Base-by-base conservation (phyloP, 2,797 vertebrate genomes). In the Coendou prehensilis region DNA sequence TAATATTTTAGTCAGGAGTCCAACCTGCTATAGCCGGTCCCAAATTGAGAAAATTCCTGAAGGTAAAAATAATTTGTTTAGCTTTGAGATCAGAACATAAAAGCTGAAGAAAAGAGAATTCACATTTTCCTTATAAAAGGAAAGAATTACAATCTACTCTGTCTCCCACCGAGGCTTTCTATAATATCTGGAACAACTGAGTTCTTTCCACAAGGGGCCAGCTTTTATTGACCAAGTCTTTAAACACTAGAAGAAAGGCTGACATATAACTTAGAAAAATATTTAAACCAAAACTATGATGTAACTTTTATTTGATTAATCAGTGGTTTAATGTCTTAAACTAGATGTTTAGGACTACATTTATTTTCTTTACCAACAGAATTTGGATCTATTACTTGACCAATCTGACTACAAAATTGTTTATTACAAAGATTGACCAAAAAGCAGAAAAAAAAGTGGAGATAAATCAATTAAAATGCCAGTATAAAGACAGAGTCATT, bases 101-200 rank as follows among this genome's bases (percentile, higher is more conserved):
- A 78, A 88, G 18, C 33, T 92, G 10, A 73, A 82, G 79, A 84
- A 96, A 92, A 80, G 89, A 93, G 63, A 87, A 9, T 79, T 89
- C 69, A 76, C 26, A 64, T 90, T 95, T 97, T 95, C 87, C 33
- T 86, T 75, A 15, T 81, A 56, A 89, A 97, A 87, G 64, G 76
- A 95, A 96, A 97, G 67, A 95, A 95, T 93, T 96, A 79, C 37
- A 82, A 57, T 87, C 83, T 54, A 30, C 41, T 94, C 20, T n/a
- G 59, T 93, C 79, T 98, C 85, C 59, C 45, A 30, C 76, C 82
- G 84, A 96, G 45, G 5, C 76, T 93, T 94, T 95, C 89, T 78
- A 75, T 87, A 93, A 92, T 89, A 94, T 79, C 93, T 82, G 76
- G 89, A 96, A 97, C 76, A 93, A 90, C 86, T 87, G 84, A 78